phyloP scores from a whole-genome alignment of 2,797 vertebrate species.

The Harpagifer antarcticus region DNA sequence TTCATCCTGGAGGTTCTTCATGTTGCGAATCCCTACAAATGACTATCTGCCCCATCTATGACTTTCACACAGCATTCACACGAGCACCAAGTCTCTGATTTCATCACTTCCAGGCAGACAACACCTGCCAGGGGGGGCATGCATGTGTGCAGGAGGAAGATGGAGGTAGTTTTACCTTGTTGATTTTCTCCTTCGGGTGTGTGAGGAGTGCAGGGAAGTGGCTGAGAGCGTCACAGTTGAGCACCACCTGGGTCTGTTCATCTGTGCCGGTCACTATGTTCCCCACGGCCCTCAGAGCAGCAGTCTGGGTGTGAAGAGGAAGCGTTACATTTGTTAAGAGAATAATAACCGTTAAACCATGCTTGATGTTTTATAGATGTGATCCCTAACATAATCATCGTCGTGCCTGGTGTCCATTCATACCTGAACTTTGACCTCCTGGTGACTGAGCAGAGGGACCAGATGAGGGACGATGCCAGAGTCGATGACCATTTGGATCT shows the following conservation, averaged over 20 bases:
- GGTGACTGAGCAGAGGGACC: constrained; percentile 98
- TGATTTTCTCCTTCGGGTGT: constrained; percentile 99
- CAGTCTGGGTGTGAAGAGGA: constrained; percentile 85
- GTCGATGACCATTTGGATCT: constrained; percentile 99
- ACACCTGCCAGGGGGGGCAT: neutral
- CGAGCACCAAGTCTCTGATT: constrained; percentile 84
- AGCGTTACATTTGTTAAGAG: neutral
- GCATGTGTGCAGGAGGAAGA: neutral
- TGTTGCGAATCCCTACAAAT: constrained; percentile 18
- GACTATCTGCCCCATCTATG: constrained; percentile 14
- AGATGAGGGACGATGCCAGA: constrained; percentile 97
- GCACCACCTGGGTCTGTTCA: constrained; percentile 98
- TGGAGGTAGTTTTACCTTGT: constrained; percentile 88
- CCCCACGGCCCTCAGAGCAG: constrained; percentile 96
- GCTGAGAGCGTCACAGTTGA: constrained; percentile 97
- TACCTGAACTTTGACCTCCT: constrained; percentile 99
- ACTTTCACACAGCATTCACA: constrained; percentile 63
- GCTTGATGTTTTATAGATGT: neutral
- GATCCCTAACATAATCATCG: neutral
- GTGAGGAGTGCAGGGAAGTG: constrained; percentile 98
- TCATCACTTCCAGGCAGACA: constrained; percentile 93
- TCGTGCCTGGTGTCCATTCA: constrained; percentile 23
- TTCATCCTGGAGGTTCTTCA: constrained; percentile 39
- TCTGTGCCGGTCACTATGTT: constrained; percentile 99
- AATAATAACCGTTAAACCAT: neutral